These are phyloP conservation scores for Hiodon tergisus DNA, from an alignment of 2,113 vertebrate genomes.

Conservation along the genomic window DNA sequence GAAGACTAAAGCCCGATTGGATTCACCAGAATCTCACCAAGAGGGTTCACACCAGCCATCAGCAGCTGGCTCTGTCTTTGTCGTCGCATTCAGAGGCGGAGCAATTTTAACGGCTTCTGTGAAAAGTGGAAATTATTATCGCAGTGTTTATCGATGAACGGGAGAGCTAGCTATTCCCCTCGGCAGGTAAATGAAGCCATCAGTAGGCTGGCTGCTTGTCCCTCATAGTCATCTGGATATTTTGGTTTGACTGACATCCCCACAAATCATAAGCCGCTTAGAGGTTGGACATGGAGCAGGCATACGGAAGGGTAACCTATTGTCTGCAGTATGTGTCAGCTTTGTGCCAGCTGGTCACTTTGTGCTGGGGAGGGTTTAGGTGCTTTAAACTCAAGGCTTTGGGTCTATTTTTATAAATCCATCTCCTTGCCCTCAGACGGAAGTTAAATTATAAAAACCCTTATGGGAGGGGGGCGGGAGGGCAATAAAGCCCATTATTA, in stretches of 20 bases:
- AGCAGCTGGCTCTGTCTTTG: background rate
- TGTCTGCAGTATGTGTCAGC: background rate
- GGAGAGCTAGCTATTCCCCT: background rate
- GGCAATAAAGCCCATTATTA: background rate
- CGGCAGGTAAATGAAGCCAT: background rate
- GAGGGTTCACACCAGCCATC: background rate
- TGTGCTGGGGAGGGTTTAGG: background rate
- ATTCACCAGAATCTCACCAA: background rate
- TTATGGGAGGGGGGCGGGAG: background rate
- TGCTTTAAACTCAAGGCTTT: background rate
- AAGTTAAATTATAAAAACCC: background rate
- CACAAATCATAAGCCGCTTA: background rate
- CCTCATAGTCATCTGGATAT: background rate
- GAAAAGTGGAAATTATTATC: constrained; percentile 9
- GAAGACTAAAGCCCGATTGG: background rate
- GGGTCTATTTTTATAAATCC: background rate
- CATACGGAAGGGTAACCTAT: background rate
- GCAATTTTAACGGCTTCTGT: background rate
- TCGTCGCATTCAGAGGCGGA: background rate
- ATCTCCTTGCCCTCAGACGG: background rate
- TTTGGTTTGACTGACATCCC: background rate
- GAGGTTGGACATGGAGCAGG: background rate
- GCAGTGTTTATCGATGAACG: constrained; percentile 9
- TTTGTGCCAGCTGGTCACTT: background rate
- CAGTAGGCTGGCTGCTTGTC: no score